Base-by-base conservation (phyloP, 2,797 vertebrate genomes). In the Tadarida brasiliensis region DNA sequence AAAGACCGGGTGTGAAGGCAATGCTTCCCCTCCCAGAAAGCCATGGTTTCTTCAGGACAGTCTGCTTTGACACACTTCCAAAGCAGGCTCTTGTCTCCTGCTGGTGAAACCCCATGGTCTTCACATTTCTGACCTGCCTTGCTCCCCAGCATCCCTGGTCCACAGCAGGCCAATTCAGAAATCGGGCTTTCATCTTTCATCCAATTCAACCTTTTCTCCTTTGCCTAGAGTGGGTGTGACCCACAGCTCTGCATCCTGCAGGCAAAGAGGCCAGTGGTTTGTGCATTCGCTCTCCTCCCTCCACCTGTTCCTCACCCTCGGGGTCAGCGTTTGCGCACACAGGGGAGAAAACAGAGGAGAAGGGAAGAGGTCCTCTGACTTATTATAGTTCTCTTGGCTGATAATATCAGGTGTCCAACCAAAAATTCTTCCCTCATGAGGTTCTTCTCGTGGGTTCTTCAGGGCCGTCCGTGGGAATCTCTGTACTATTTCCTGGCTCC, bases 121-220 rank as follows among this genome's bases (percentile, higher is more conserved):
- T 57, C 74, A 56, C 19, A 11, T 85, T 65, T 84, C 47, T 84
- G 91, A 85, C 15, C 49, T 35, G 33, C 56, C 11, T 71, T 39
- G 11, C 14, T 71, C 35, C 63, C 78, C 47, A n/a, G 85, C 47
- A 71, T 49, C 63, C 47, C 63, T 11, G 28, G 71, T 84, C 54
- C 24, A 26, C 73, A 85, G 86, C 57, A 95, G 73, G 87, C n/a
- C 39, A 6, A 74, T 80, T 63, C 65, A 85, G 56, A 90, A 85
- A 73, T 51, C 26, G 26, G 56, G 78, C 65, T 80, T 85, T 73
- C 15, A 93, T 90, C 80, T 93, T 19, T n/a, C 63, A 57, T 30
- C 22, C 56, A 78, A 12, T 77, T 78, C 26, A 57, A 20, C 49
- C 57, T 78, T 85, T 93, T 63, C 57, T 83, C 57, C 57, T 85